These are phyloP conservation scores for Fundulus diaphanus DNA, from an alignment of 2,797 vertebrate species.

Conservation along the genomic window DNA sequence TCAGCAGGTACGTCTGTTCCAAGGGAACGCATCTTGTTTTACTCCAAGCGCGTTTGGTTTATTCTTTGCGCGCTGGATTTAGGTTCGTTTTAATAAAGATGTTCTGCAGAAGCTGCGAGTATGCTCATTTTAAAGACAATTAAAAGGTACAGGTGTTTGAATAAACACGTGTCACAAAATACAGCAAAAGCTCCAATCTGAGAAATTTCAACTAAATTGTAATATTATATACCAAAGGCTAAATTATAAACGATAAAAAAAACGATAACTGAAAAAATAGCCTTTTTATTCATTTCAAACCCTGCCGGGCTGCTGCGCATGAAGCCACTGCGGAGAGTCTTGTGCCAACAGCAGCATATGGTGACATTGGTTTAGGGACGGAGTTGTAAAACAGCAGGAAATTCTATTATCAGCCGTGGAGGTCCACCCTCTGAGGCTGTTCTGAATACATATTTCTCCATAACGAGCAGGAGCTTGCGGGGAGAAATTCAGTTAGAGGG, in stretches of 20 bases:
- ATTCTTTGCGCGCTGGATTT: not conserved
- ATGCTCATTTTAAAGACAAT: not conserved
- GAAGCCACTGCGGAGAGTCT: slow-evolving; percentile 48
- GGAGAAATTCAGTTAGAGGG: slow-evolving; percentile 35
- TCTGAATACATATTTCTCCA: slow-evolving; percentile 71
- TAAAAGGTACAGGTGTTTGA: not conserved
- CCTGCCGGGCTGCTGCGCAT: slow-evolving; percentile 51
- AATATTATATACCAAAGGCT: not conserved
- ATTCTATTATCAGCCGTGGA: slow-evolving; percentile 80
- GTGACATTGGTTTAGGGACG: slow-evolving; percentile 80
- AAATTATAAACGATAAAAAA: slow-evolving; percentile 1
- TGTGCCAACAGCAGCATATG: slow-evolving; percentile 81
- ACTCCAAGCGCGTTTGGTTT: slow-evolving; percentile 11
- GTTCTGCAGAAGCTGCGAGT: not conserved
- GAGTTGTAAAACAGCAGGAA: slow-evolving; percentile 80
- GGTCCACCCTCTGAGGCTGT: slow-evolving; percentile 64
- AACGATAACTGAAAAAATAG: not conserved
- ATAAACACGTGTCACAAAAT: not conserved
- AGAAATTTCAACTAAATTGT: slow-evolving; percentile 4
- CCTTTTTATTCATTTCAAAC: slow-evolving; percentile 28
- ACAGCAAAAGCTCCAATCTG: not conserved
- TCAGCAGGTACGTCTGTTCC: slow-evolving; percentile 67
- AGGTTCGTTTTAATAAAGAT: slow-evolving; percentile 26
- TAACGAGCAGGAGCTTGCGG: slow-evolving; percentile 59
- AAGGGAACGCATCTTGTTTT: slow-evolving; percentile 35